Conservation (phyloP, 2,888 invertebrate species). For the Plemyria rubiginata region DNA sequence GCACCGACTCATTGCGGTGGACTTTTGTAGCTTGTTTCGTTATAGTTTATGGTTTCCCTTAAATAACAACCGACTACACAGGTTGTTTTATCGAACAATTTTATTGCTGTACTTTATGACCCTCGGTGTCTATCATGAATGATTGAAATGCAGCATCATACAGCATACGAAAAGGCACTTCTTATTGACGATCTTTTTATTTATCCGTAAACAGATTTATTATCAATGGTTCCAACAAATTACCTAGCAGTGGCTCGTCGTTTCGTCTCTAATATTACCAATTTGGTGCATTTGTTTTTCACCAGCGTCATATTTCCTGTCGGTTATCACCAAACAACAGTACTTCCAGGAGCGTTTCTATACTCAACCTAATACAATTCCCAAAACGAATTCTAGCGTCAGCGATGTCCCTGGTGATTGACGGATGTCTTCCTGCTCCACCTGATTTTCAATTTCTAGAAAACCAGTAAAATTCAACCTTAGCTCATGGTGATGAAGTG, state of each 20-base stretch:
- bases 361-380: constrained; percentile 54
- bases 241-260: constrained; percentile 7
- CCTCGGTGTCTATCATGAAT: constrained; percentile 55
- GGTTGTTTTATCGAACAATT: constrained; percentile 65
- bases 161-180: constrained; percentile 36
- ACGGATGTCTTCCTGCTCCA: constrained; percentile 74
- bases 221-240: constrained; percentile 34
- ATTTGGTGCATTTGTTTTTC: constrained; percentile 45
- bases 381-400: constrained; percentile 64
- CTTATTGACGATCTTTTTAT: constrained; percentile 44
- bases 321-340: constrained; percentile 46
- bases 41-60: constrained; percentile 68
- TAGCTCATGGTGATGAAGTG: constrained; percentile 47
- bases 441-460: constrained; percentile 38
- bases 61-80: constrained; percentile 67
- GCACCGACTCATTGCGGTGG: constrained; percentile 73
- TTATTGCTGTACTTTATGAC: constrained; percentile 58
- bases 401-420: constrained; percentile 64
- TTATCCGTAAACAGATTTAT: constrained; percentile 41
- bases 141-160: constrained; percentile 52
- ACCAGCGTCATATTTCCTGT: constrained; percentile 48
- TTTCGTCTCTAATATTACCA: constrained; percentile 25
- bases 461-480: constrained; percentile 46
- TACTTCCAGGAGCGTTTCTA: constrained; percentile 54
- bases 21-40: constrained; percentile 72